These are phyloP conservation scores for Alexandromys oeconomus DNA, from an alignment of 2,797 vertebrate genomes.

Conservation along the genomic window DNA sequence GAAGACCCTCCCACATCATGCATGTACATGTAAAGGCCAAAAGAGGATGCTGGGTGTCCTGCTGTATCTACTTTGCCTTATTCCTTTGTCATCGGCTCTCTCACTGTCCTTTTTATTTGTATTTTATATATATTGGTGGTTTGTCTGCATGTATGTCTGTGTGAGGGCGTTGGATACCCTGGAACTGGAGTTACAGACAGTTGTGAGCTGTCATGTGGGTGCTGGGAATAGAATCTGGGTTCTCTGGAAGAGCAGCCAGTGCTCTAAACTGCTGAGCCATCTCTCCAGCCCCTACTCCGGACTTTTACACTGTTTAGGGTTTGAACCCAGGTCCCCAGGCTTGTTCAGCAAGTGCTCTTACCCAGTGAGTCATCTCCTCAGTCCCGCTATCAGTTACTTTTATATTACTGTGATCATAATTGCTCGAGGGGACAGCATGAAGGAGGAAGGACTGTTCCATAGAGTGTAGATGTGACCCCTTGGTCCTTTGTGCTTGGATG, in stretches of 20 bases:
- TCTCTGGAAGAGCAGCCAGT: background rate
- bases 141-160: background rate
- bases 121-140: background rate
- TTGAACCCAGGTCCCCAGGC: background rate
- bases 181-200: too few species aligned
- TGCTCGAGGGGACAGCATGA: background rate
- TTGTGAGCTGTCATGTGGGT: background rate
- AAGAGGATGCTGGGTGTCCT: background rate
- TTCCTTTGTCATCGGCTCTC: background rate
- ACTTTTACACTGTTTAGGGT: background rate
- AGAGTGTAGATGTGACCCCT: background rate
- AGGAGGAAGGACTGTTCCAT: background rate
- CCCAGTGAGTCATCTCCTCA: background rate
- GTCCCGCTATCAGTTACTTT: too few species aligned
- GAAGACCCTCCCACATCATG: too few species aligned
- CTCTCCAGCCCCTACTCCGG: background rate
- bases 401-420: background rate
- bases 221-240: background rate
- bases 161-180: background rate
- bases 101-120: background rate
- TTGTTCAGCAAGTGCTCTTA: background rate
- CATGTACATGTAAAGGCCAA: too few species aligned
- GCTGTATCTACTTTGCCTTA: background rate
- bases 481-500: too few species aligned
- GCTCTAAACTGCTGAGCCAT: background rate